Evolutionary conservation across 2,888 invertebrate genomes (phyloP).

Genomic region (Troides helena): DNA sequence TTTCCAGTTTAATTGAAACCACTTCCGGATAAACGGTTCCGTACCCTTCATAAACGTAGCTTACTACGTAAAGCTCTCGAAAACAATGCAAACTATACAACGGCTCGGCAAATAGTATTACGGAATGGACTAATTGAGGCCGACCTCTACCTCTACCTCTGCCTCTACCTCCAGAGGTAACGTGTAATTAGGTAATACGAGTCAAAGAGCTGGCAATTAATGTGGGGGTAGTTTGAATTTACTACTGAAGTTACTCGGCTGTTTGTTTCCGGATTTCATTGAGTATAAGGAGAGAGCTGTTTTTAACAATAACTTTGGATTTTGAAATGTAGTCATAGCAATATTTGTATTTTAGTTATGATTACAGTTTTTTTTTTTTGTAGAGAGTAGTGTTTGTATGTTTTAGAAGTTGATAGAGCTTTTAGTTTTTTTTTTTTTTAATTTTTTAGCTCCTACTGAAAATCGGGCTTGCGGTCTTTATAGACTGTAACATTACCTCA

Average conservation of each 20-base stretch:
- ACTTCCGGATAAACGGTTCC: no score
- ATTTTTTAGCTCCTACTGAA: no score
- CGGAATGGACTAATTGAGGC: neutral
- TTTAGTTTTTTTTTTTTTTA: no score
- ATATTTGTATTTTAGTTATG: no score
- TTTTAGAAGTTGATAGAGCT: no score
- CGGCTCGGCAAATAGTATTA: neutral
- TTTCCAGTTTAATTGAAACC: no score
- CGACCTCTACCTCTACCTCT: neutral
- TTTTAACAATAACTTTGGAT: neutral
- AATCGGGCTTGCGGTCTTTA: no score
- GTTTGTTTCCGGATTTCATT: neutral
- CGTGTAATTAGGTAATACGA: neutral
- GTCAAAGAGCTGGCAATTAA: neutral
- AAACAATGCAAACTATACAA: slow-evolving; percentile 1
- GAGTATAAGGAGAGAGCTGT: neutral
- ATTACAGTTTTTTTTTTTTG: no score
- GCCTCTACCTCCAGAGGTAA: neutral
- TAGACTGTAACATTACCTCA: no score
- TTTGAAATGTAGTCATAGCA: no score
- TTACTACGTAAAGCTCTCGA: neutral
- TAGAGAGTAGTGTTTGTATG: no score
- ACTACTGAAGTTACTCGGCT: neutral
- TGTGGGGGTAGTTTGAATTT: neutral
- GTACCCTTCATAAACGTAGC: neutral